Base-by-base conservation (phyloP, 2,797 vertebrate genomes). In the Brotula barbata region DNA sequence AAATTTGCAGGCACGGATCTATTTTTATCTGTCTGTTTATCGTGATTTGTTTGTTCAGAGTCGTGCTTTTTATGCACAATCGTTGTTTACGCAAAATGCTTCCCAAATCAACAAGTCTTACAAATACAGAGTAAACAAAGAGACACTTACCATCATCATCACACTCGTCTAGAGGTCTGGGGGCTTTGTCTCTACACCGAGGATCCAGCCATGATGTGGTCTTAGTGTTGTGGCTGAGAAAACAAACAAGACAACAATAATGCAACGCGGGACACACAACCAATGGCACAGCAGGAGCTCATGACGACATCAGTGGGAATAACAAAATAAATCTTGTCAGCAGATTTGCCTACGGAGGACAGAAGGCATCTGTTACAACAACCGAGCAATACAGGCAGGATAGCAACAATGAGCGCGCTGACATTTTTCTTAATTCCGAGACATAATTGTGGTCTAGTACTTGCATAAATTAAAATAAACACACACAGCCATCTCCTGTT, bases 131-230 rank as follows among this genome's bases (percentile, higher is more conserved):
- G n/a, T n/a, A n/a, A n/a, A n/a, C n/a, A n/a, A n/a, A n/a, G n/a
- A n/a, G n/a, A n/a, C n/a, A n/a, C 94, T 95, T 95, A 99, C 97
- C 97, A 92, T 98, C 97, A 73, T 98, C 97, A 68, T 99, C 97
- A 89, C 97, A 98, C 90, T 99, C 96, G 87, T 98, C 96, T 85
- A 96, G 91, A 79, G 95, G 93, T 87, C 97, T 94, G 81, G 92
- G 91, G 85, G 92, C 92, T 89, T 97, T 97, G 88, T 94, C 96
- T 90, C 95, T 90, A 90, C 95, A 98, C 89, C 97, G 94, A 83
- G 97, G 97, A 89, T 98, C 97, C 87, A 98, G 87, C 96, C 97
- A 99, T 79, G 96, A 98, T 63, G 97, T 99, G 73, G 97, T 99
- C 92, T 99, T 98, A 87, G 96, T 99, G 86, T 99, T 98, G 90